Percentiles rank a stretch among this genome's conserved stretches.
Evolutionary conservation across 2,113 vertebrate species (phyloP).

Genomic region (Grus americana): DNA sequence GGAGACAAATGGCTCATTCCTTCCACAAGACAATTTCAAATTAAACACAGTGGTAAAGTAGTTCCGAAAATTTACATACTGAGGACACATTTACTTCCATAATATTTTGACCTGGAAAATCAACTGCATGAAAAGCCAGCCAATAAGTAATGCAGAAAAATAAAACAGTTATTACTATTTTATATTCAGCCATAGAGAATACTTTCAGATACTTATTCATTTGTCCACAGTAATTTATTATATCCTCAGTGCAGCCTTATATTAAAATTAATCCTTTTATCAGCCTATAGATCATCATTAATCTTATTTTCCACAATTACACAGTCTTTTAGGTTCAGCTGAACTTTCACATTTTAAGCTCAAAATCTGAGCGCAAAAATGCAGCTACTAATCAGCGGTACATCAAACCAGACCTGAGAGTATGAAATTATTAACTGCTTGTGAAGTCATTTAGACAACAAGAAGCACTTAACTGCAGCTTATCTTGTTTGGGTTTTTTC

Average conservation of each 20-base stretch:
- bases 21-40: not conserved
- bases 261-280: not conserved
- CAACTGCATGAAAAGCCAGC: not conserved
- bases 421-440: not conserved
- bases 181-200: not conserved
- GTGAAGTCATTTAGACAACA: not conserved
- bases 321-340: not conserved
- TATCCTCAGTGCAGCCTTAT: not conserved
- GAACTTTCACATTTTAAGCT: not conserved
- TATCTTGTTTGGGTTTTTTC: rapidly evolving
- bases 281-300: not conserved
- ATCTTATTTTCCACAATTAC: not conserved
- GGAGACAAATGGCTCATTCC: not conserved
- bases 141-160: not conserved
- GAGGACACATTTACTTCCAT: not conserved
- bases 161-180: not conserved
- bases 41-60: not conserved
- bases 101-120: not conserved
- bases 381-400: not conserved
- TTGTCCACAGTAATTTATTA: not conserved
- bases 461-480: not conserved
- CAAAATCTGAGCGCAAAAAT: not conserved
- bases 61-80: not conserved
- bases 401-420: not conserved
- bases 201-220: not conserved